These are phyloP conservation scores for Cavia porcellus DNA, from an alignment of 2,113 vertebrate genomes.

Conservation along the genomic window DNA sequence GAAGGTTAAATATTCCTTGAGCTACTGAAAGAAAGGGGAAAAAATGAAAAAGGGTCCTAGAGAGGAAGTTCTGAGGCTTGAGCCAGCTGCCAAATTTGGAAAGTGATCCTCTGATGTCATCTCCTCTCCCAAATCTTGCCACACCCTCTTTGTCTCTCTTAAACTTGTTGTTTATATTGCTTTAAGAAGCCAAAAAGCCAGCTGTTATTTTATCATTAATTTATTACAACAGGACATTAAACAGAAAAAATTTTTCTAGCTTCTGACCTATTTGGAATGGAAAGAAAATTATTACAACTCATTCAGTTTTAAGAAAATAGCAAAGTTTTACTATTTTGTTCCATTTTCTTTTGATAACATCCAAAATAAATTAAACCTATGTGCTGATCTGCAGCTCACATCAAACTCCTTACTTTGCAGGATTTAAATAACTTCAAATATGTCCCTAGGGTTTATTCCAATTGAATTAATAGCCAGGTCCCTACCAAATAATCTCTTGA, in stretches of 20 bases:
- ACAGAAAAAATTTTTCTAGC: neutral
- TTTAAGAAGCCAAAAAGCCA: neutral
- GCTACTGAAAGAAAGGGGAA: neutral
- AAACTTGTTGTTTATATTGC: neutral
- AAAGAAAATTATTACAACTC: slow-evolving; percentile 30
- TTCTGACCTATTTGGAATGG: neutral
- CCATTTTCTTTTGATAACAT: slow-evolving; percentile 50
- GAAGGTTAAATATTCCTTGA: neutral
- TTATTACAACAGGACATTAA: neutral
- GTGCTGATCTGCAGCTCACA: slow-evolving; percentile 55
- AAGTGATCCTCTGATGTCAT: neutral
- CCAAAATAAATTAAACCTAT: slow-evolving; percentile 74
- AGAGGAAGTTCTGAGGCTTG: neutral
- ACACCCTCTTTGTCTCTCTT: neutral
- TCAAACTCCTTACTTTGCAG: slow-evolving; percentile 70
- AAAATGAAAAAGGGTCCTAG: neutral
- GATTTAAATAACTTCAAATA: slow-evolving; percentile 73
- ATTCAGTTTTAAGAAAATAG: slow-evolving; percentile 24
- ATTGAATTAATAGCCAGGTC: slow-evolving; percentile 55
- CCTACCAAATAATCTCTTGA: slow-evolving; percentile 61
- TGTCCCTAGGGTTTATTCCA: slow-evolving; percentile 55
- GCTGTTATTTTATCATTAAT: neutral
- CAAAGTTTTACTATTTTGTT: slow-evolving; percentile 31
- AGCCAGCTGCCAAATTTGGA: neutral
- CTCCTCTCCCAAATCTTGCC: neutral